phyloP scores from a whole-genome alignment of 2,888 invertebrate species.

The Embidobia sp. region DNA sequence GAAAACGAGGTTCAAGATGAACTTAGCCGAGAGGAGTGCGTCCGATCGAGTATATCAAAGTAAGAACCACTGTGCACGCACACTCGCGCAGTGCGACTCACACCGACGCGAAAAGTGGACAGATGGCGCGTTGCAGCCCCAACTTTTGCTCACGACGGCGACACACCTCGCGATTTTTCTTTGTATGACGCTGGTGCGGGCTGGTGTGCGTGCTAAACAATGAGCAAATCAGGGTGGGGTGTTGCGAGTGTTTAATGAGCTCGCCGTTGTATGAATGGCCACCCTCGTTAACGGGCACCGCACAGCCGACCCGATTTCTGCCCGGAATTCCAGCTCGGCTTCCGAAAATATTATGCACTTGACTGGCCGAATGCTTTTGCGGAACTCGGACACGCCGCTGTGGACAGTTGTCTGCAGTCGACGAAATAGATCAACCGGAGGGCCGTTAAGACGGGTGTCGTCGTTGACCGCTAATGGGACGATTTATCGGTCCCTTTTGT shows the following conservation, averaged over 20 bases:
- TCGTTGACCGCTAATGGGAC: too few species aligned
- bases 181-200: conserved; percentile 39
- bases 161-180: conserved; percentile 62
- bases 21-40: conserved; percentile 51
- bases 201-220: conserved; percentile 73
- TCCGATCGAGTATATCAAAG: conserved; percentile 61
- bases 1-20: conserved; percentile 64
- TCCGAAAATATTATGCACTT: conserved; percentile 51
- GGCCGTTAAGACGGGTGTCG: too few species aligned
- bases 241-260: conserved; percentile 81
- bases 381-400: too few species aligned
- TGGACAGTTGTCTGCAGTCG: too few species aligned
- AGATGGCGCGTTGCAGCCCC: conserved; percentile 77
- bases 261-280: conserved; percentile 72
- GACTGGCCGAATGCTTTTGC: conserved; percentile 42
- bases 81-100: too few species aligned
- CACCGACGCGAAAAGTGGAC: conserved; percentile 71
- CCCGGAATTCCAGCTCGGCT: conserved; percentile 29
- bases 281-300: conserved; percentile 62
- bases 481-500: too few species aligned
- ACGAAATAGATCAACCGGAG: too few species aligned
- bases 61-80: conserved; percentile 62
- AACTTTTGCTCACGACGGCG: conserved; percentile 61
- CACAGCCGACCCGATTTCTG: conserved; percentile 48
- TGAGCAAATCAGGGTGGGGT: conserved; percentile 79